These are phyloP conservation scores for Myopa tessellatipennis DNA, from an alignment of 2,888 invertebrate species.

Conservation along the genomic window DNA sequence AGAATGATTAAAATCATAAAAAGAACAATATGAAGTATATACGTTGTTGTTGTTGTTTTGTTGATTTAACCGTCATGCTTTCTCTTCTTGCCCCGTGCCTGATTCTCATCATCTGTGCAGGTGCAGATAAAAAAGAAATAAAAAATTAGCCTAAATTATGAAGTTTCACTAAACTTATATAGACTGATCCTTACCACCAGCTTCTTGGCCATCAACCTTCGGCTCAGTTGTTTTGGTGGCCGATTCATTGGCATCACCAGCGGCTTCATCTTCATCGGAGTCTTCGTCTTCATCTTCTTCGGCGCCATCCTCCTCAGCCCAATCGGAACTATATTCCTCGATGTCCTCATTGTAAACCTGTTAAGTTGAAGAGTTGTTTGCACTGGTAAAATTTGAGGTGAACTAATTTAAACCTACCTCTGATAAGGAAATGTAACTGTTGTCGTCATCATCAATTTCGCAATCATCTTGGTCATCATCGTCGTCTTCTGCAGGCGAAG, in stretches of 20 bases:
- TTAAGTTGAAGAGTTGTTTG: background rate
- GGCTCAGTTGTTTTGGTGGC: conserved; percentile 1
- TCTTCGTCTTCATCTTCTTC: conserved; percentile 72
- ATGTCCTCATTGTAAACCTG: conserved; percentile 70
- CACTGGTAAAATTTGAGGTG: background rate
- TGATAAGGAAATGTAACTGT: conserved; percentile 68
- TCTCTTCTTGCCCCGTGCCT: conserved; percentile 78
- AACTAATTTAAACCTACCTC: conserved; percentile 54
- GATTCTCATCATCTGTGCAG: conserved; percentile 66
- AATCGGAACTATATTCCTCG: conserved; percentile 75
- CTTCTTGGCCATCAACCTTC: conserved; percentile 46
- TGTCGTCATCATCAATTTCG: conserved; percentile 70
- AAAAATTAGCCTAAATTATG: too few species aligned
- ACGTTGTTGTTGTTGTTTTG: conserved; percentile 3
- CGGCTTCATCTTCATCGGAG: conserved; percentile 69
- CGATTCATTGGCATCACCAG: conserved; percentile 64
- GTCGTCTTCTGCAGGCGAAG: conserved; percentile 46
- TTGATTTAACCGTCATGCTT: conserved; percentile 73
- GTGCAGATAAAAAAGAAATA: conserved; percentile 18
- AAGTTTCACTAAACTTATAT: background rate
- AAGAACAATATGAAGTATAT: conserved; percentile 40
- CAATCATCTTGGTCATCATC: conserved; percentile 56
- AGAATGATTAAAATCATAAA: conserved; percentile 41
- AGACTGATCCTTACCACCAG: conserved; percentile 39
- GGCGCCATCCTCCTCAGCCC: conserved; percentile 73